Evolutionary conservation across 2,888 invertebrate genomes (phyloP), one percentile per base, ranked within the genome.

Genomic region (Diaprepes abbreviatus): DNA sequence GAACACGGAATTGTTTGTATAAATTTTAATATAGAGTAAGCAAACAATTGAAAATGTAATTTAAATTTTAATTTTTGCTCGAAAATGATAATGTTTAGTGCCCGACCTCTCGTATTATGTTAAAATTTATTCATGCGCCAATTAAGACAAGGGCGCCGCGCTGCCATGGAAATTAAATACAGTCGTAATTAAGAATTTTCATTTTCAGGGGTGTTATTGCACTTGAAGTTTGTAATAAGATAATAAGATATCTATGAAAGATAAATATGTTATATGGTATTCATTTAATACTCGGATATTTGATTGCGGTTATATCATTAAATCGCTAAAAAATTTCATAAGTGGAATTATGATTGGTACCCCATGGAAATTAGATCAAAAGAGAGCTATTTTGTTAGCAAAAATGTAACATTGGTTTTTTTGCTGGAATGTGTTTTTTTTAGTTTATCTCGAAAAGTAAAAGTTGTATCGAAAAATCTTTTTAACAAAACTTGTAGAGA

Each of bases 51-150:
- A 12, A 36, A 36, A 36, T 12, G 36, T 36, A 36, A 36, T 36
- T 36, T 36, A 12, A 3, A 36, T 12, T 36, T 36, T 12, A 36
- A 36, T 36, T 36, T 12, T 45, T 21, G n/a, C 12, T 21, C 45
- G n/a, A n/a, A 45, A 45, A 45, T 45, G 16, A 45, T 45, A 45
- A 45, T 45, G 21, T 21, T 21, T n/a, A 21, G 45, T 5, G 21
- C 21, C 21, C 45, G n/a, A 21, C 21, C 12, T n/a, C 9, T 12
- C 45, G 10, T 17, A 40, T 6, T 7, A 16, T 45, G 2, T 19
- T 21, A 17, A 21, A 45, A 45, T 45, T 21, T 45, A 21, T 45
- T 45, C 45, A 45, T 45, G 21, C 21, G 21, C n/a, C n/a, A 10
- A 45, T 45, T 45, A 21, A 45, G 21, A 3, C 19, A 43, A 43